Percentiles rank a stretch among this genome's conserved stretches.
Conservation (phyloP, 2,113 vertebrate species). For the Equus przewalskii region DNA sequence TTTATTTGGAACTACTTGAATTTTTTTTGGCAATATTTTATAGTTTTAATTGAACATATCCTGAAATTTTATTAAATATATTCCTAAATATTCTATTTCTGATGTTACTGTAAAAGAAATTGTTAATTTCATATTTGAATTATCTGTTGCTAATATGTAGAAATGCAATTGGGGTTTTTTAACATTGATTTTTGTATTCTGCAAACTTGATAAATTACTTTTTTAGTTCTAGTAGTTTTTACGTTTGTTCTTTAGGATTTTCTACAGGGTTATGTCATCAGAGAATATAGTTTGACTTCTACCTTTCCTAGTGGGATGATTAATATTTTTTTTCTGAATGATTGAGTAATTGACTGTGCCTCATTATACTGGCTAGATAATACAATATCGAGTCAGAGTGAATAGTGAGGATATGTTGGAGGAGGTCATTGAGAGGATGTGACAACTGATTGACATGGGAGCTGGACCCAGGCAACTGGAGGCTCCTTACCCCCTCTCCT, state of each 20-base stretch:
- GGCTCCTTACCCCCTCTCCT: no score
- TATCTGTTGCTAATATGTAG: not conserved
- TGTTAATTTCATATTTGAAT: not conserved
- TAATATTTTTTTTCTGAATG: not conserved
- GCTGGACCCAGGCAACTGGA: not conserved
- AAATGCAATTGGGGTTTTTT: not conserved
- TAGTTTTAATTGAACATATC: not conserved
- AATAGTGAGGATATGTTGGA: no score
- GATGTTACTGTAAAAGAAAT: not conserved
- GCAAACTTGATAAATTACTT: not conserved
- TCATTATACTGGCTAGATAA: not conserved
- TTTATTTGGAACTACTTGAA: not conserved
- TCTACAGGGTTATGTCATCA: not conserved
- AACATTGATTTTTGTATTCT: not conserved
- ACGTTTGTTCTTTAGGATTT: not conserved
- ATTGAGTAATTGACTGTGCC: not conserved
- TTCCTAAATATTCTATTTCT: not conserved
- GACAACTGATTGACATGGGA: not conserved
- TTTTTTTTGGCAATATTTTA: not conserved
- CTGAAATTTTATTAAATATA: not conserved
- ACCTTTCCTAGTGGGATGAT: not conserved
- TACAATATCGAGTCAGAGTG: not conserved
- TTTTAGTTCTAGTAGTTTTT: not conserved
- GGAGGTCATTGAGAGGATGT: not conserved
- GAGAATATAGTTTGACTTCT: not conserved